These are phyloP conservation scores for Eristalinus sepulchralis DNA, from an alignment of 2,888 invertebrate genomes.

Conservation along the genomic window DNA sequence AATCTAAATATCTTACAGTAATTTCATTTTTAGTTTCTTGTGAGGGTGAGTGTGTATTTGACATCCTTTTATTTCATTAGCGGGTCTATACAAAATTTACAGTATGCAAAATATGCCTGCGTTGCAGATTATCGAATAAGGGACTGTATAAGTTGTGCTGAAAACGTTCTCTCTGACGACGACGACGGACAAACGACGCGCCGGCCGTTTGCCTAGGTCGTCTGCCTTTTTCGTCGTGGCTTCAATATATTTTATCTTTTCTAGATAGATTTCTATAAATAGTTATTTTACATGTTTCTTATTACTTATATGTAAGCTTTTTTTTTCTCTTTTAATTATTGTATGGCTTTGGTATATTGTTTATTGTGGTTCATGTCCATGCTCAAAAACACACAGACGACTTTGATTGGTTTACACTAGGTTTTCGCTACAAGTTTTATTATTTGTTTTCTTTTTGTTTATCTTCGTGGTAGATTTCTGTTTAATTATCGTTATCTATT, in stretches of 20 bases:
- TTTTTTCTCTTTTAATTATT: slow-evolving; percentile 65
- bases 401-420: slow-evolving; percentile 73
- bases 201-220: slow-evolving; percentile 12
- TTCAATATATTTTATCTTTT: slow-evolving; percentile 36
- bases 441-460: slow-evolving; percentile 54
- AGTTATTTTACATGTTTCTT: slow-evolving; percentile 49
- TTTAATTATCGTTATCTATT: slow-evolving; percentile 72
- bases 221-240: slow-evolving; percentile 28
- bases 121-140: background rate
- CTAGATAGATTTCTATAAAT: slow-evolving; percentile 41
- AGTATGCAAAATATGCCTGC: slow-evolving; percentile 51
- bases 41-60: slow-evolving; percentile 63
- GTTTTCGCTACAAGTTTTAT: slow-evolving; percentile 42
- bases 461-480: slow-evolving; percentile 72
- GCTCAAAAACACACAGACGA: slow-evolving; percentile 73
- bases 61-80: slow-evolving; percentile 35
- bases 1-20: slow-evolving; percentile 72
- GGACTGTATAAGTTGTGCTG: background rate
- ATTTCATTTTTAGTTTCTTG: slow-evolving; percentile 64
- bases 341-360: slow-evolving; percentile 78
- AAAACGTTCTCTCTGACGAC: background rate
- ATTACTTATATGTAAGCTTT: slow-evolving; percentile 50
- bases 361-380: slow-evolving; percentile 75
- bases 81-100: slow-evolving; percentile 70
- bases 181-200: background rate